phyloP scores from a whole-genome alignment of 2,888 invertebrate species.

The Aricia artaxerxes region DNA sequence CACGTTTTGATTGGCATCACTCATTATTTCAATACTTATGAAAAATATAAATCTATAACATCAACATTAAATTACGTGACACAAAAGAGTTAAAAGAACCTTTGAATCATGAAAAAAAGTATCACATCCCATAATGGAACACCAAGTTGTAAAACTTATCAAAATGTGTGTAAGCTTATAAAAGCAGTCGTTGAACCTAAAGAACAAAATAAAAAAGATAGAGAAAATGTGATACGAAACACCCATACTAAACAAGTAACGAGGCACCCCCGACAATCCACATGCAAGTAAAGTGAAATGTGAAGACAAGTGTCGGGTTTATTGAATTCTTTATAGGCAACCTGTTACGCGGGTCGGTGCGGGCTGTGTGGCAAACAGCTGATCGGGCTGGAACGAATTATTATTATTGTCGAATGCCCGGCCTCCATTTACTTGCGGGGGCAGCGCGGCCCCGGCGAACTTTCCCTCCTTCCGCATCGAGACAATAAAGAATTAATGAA shows the following conservation, averaged over 20 bases:
- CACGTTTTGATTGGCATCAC: not conserved
- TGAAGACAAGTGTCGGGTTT: conserved; percentile 75
- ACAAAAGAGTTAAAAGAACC: not conserved
- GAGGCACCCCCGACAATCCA: conserved; percentile 46
- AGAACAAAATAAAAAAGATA: not conserved
- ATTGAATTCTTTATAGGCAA: conserved; percentile 81
- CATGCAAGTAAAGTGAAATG: conserved; percentile 70
- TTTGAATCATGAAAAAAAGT: not conserved
- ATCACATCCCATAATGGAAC: not conserved
- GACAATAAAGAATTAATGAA: conserved; percentile 39
- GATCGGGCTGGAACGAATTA: conserved; percentile 76
- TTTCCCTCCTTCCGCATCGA: conserved; percentile 50
- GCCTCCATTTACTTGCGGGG: conserved; percentile 72
- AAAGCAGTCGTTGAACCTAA: not conserved
- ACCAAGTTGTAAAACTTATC: not conserved
- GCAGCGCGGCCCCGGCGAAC: conserved; percentile 49
- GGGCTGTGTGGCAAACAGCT: conserved; percentile 75
- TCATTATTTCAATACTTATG: not conserved
- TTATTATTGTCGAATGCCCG: conserved; percentile 74
- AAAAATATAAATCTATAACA: not conserved
- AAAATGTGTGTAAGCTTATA: not conserved
- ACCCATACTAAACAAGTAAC: not conserved
- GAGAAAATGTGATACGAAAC: conserved; percentile 12
- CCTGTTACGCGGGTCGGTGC: conserved; percentile 80
- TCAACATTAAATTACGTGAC: not conserved